Evolutionary conservation across 2,888 invertebrate species (phyloP).

Genomic region (Nycteola revayana): DNA sequence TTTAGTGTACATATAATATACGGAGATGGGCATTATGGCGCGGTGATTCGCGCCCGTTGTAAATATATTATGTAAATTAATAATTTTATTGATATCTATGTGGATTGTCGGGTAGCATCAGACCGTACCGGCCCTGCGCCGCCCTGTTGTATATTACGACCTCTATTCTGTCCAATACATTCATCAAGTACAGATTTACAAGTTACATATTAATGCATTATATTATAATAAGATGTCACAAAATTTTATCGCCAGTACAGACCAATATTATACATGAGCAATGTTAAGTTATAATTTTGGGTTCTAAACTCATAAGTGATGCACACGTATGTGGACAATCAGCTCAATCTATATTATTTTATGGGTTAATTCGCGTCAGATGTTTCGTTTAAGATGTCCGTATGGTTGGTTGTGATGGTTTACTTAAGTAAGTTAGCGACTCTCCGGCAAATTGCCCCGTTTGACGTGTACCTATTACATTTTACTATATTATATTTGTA

Average conservation of each 20-base stretch:
- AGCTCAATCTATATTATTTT: slow-evolving; percentile 68
- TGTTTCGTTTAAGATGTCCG: slow-evolving; percentile 75
- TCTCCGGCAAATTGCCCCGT: slow-evolving; percentile 67
- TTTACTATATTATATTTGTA: slow-evolving; percentile 64
- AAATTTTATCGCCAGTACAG: slow-evolving; percentile 74
- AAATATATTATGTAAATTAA: slow-evolving; percentile 78
- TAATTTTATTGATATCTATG: slow-evolving; percentile 71
- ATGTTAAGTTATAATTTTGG: slow-evolving; percentile 64
- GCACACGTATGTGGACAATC: slow-evolving; percentile 60
- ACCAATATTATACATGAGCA: slow-evolving; percentile 60
- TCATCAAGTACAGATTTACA: slow-evolving; percentile 69
- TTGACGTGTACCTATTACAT: slow-evolving; percentile 51
- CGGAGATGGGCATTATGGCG: slow-evolving; percentile 80
- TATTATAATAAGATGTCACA: slow-evolving; percentile 71
- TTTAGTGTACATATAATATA: slow-evolving; percentile 79
- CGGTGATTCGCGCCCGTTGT: slow-evolving; percentile 67
- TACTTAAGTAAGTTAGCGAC: slow-evolving; percentile 80
- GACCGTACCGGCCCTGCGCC: slow-evolving; percentile 37
- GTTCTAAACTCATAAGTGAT: slow-evolving; percentile 65
- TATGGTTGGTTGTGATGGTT: slow-evolving; percentile 81
- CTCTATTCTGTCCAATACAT: slow-evolving; percentile 76
- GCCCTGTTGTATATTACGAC: slow-evolving; percentile 53
- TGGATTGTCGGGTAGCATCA: slow-evolving; percentile 45
- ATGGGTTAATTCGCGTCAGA: slow-evolving; percentile 60
- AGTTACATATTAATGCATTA: slow-evolving; percentile 68